Evolutionary conservation across 2,888 invertebrate species (phyloP), one percentile per base, ranked within the genome.

Genomic region (Eueremaeus valkanovi): DNA sequence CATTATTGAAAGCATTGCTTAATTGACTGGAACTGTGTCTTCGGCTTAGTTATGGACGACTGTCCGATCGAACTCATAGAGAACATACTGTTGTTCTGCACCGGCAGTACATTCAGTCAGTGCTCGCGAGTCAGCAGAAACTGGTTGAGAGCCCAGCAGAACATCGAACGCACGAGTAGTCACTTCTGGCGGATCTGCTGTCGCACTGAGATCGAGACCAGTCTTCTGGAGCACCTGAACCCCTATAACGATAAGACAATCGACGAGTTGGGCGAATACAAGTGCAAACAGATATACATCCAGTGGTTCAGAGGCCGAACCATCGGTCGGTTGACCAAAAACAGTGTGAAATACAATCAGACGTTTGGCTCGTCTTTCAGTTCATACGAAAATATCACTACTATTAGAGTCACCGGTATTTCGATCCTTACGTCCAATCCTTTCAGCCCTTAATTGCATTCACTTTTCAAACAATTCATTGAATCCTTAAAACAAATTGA

Each of bases 341-440:
- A 18, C 18, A 61, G 33, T 24, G 31, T 31, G 18, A 11, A 36
- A 11, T 36, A 36, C 11, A 36, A 11, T 36, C 5, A 36, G n/a
- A 18, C 33, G 16, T 63, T 63, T 13, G 42, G 42, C 21, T 68
- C 42, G 0, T 6, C 16, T 13, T 24, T n/a, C 68, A 68, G 16
- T 40, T 1, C 18, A 5, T 40, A 21, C 24, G 68, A 68, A 18
- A 6, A 33, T 24, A 16, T 68, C 3, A 40, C 40, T 1, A 13
- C 40, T 8, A n/a, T 68, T 40, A 24, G 13, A n/a, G 68, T 68
- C 24, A 40, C 68, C 11, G 68, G 68, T 68, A 68, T 9, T 68
- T 27, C n/a, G 63, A 63, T 29, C 31, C 9, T 1, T 58, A 9
- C 5, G 18, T 29, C 29, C 24, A 55, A 3, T 51, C 18, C 9